A percentile compares a stretch with the other conserved stretches of the same genome.
Evolutionary conservation across 2,888 invertebrate genomes (phyloP).

Genomic region (Plutella xylostella): DNA sequence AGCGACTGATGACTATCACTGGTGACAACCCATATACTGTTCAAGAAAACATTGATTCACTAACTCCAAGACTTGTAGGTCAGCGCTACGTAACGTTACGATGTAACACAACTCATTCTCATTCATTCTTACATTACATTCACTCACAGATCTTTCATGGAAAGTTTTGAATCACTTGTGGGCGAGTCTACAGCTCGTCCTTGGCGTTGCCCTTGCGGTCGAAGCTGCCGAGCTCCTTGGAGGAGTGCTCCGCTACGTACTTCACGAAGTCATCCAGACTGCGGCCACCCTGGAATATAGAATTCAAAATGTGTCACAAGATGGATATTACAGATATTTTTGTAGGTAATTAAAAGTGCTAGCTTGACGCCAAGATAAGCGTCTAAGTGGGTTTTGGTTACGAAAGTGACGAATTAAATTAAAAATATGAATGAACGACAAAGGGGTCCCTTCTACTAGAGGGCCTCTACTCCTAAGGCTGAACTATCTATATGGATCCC

Average conservation of each 20-base stretch:
- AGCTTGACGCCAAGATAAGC: too few relatives aligned
- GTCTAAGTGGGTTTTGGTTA: too few relatives aligned
- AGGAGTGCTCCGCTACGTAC: slow-evolving; percentile 93
- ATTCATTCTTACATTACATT: slow-evolving; percentile 14
- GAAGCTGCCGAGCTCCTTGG: slow-evolving; percentile 86
- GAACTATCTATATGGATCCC: too few relatives aligned
- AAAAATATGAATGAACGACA: too few relatives aligned
- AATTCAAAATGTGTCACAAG: too few relatives aligned
- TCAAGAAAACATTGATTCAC: not conserved
- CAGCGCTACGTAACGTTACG: too few relatives aligned
- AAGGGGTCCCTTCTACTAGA: too few relatives aligned
- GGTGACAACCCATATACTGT: not conserved
- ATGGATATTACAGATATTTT: too few relatives aligned
- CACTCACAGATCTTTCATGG: slow-evolving; percentile 56
- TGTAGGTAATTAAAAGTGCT: too few relatives aligned
- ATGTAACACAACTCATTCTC: not conserved
- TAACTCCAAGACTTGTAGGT: not conserved
- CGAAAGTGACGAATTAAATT: too few relatives aligned
- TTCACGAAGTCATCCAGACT: slow-evolving; percentile 94
- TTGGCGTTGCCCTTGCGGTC: slow-evolving; percentile 82
- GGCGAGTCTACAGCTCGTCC: slow-evolving; percentile 47
- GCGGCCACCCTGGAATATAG: slow-evolving; percentile 82
- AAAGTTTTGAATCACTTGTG: slow-evolving; percentile 38
- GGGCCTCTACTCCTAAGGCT: too few relatives aligned
- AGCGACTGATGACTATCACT: not conserved